Evolutionary conservation across 1,140 invertebrate species (phyloP), one percentile per base, ranked within the genome.

Genomic region (Ctenoplectra terminalis): DNA sequence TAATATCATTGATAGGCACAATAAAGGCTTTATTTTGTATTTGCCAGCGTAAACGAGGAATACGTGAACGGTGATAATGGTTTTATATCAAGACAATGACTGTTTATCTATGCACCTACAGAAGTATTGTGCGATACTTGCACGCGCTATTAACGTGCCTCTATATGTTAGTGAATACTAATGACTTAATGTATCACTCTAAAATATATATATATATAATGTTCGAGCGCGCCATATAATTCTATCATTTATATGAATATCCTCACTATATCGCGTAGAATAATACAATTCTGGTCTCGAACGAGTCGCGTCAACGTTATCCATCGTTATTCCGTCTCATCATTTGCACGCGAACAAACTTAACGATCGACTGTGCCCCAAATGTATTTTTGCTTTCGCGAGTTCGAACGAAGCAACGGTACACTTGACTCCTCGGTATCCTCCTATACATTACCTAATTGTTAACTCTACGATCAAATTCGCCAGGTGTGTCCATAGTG

Each of bases 11-110:
- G 81, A 86, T 90, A 91, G 89, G 90, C 90, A 91, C 89, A 90
- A 91, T 90, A 87, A 91, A 91, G 90, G 90, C 90, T 82, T 89
- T 84, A 85, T 84, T 81, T 34, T 31, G 56, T 87, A 50, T 87
- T 73, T 89, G 87, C 83, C 85, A 90, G 85, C 87, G 71, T 87
- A 87, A 91, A 91, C 82, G 69, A 85, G 84, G 54, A 84, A 66
- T 82, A 48, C 58, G 46, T 31, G 17, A 76, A 82, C 60, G n/a
- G n/a, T n/a, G 46, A 78, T 69, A 46, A n/a, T 72, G 71, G 26
- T 72, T 52, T 56, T 63, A 66, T 37, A 64, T 74, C 70, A 52
- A 63, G 37, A 81, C 23, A 31, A 79, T 37, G 34, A 80, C 50
- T 46, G 43, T 60, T n/a, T 60, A 73, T 70, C 52, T 75, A 81